A percentile compares a stretch with the other conserved stretches of the same genome.
Evolutionary conservation across 2,888 invertebrate species (phyloP).

Genomic region (Furcula furcula): DNA sequence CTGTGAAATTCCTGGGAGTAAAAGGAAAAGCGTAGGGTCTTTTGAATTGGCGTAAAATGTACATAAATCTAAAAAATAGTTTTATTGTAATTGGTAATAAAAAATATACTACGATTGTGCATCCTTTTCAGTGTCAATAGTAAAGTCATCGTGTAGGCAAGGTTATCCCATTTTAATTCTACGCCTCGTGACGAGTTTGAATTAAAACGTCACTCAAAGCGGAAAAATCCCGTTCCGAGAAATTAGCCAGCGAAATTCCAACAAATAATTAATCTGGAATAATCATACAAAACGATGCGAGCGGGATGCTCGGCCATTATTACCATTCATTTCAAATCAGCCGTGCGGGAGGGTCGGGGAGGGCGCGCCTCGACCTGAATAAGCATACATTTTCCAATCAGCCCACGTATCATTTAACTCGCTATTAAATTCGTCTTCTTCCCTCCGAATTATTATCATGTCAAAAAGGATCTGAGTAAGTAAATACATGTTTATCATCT

Average conservation of each 20-base stretch:
- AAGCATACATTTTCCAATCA: slow-evolving; percentile 82
- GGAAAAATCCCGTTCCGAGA: slow-evolving; percentile 79
- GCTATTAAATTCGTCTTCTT: slow-evolving; percentile 81
- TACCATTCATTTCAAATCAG: slow-evolving; percentile 81
- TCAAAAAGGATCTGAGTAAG: slow-evolving; percentile 57
- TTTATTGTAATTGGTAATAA: too few species aligned
- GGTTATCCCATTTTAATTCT: slow-evolving; percentile 11
- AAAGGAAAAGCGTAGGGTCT: too few species aligned
- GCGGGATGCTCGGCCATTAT: slow-evolving; percentile 77
- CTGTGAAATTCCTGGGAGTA: slow-evolving; percentile 13
- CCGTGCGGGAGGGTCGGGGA: slow-evolving; percentile 69
- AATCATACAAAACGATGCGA: slow-evolving; percentile 81
- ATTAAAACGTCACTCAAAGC: slow-evolving; percentile 80
- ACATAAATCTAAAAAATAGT: too few species aligned
- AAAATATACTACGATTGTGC: too few species aligned
- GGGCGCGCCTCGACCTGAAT: slow-evolving; percentile 70
- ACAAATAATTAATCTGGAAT: slow-evolving; percentile 82
- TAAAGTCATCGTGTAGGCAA: neutral
- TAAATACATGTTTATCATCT: slow-evolving; percentile 46
- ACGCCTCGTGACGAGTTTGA: slow-evolving; percentile 62
- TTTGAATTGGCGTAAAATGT: too few species aligned
- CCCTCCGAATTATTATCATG: slow-evolving; percentile 77
- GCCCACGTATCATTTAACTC: slow-evolving; percentile 81
- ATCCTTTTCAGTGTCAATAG: too few species aligned
- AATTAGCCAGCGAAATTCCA: slow-evolving; percentile 79